Conservation (phyloP, 2,113 vertebrate genomes). For the Callospermophilus lateralis region DNA sequence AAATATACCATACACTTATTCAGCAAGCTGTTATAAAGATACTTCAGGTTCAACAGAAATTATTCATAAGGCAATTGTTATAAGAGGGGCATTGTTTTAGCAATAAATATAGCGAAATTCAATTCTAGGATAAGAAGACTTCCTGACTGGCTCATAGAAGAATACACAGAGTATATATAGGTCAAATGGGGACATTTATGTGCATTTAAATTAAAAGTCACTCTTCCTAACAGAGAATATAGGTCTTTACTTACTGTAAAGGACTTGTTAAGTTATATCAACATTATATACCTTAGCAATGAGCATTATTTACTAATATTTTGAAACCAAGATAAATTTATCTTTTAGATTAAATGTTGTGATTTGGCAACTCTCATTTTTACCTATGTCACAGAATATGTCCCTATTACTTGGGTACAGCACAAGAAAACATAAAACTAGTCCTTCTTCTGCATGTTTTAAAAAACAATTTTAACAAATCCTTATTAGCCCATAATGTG, state of each 20-base stretch:
- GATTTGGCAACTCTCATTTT: constrained; percentile 4
- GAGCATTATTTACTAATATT: not conserved
- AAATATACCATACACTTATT: not conserved
- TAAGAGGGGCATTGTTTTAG: not conserved
- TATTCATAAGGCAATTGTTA: not conserved
- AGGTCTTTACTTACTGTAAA: not conserved
- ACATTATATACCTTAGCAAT: not conserved
- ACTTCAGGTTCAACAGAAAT: not conserved
- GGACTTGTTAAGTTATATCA: not conserved
- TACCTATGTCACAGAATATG: not conserved
- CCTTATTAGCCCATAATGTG: not conserved
- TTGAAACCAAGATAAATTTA: not conserved
- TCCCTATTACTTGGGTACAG: not conserved
- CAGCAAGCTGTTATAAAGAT: not conserved
- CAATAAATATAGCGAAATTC: not conserved
- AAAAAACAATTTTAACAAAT: constrained; percentile 10
- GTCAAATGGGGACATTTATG: not conserved
- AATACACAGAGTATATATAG: not conserved
- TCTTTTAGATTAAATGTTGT: not conserved
- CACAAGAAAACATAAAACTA: constrained; percentile 43
- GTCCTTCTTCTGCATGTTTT: not conserved
- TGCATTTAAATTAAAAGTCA: not conserved
- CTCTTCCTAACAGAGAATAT: not conserved
- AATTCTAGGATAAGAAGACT: not conserved
- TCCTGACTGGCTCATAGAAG: not conserved